Percentiles rank a stretch among this genome's conserved stretches.
Conservation (phyloP, 2,113 vertebrate genomes). For the Eidolon helvum region DNA sequence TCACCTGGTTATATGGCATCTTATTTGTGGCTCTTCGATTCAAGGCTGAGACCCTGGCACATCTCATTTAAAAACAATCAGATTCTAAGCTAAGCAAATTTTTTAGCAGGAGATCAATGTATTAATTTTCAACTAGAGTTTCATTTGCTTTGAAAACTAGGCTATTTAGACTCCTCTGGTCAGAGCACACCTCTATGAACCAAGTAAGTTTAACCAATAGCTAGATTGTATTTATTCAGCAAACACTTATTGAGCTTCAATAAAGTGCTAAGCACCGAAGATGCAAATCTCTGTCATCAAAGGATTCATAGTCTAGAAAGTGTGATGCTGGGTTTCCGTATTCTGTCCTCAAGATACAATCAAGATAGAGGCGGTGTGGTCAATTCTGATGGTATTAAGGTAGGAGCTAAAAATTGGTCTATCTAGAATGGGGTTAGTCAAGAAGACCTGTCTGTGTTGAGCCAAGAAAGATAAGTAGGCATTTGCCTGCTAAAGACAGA, state of each 20-base stretch:
- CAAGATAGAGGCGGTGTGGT: neutral
- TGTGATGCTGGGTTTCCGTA: neutral
- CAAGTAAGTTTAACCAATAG: neutral
- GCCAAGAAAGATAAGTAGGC: neutral
- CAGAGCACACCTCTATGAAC: neutral
- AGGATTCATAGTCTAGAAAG: neutral
- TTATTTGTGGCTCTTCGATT: neutral
- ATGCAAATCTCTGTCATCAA: neutral
- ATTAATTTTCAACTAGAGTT: neutral
- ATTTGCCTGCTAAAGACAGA: neutral
- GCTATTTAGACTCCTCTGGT: neutral
- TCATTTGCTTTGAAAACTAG: conserved; percentile 13
- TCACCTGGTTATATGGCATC: neutral
- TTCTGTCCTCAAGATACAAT: neutral
- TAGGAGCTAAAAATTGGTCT: neutral
- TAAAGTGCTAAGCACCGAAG: neutral
- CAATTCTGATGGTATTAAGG: neutral
- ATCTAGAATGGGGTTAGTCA: neutral
- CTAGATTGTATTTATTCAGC: neutral
- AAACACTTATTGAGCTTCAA: neutral
- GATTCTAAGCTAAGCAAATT: conserved; percentile 5
- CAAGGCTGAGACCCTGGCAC: neutral
- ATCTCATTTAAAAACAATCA: neutral
- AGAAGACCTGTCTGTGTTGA: neutral
- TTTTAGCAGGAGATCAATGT: neutral